These are phyloP conservation scores for Hyles euphorbiae DNA, from an alignment of 1,140 invertebrate species.

Conservation along the genomic window DNA sequence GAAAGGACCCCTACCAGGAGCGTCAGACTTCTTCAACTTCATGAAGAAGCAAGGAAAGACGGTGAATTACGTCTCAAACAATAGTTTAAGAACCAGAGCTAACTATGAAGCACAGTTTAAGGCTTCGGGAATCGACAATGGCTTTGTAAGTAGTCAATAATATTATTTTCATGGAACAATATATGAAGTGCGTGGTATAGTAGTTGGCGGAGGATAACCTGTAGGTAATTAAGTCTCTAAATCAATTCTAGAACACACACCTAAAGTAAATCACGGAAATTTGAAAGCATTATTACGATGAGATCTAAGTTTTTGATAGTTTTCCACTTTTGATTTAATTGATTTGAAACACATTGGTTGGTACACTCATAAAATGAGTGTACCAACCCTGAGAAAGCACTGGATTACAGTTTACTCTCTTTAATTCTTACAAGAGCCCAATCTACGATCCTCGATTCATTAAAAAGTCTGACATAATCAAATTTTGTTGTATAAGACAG, in stretches of 20 bases:
- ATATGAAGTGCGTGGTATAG: no score
- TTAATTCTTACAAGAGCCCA: not conserved
- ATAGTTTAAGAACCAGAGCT: conserved; percentile 68
- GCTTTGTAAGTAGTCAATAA: conserved; percentile 49
- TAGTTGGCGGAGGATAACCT: no score
- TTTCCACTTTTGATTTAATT: no score
- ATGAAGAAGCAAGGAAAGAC: conserved; percentile 80
- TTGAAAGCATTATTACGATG: no score
- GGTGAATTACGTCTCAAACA: conserved; percentile 85
- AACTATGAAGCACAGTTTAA: conserved; percentile 50
- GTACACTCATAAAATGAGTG: no score
- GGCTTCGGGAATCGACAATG: conserved; percentile 47
- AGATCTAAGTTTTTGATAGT: no score
- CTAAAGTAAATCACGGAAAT: no score
- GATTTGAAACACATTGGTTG: no score
- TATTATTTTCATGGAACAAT: not conserved
- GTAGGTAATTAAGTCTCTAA: no score
- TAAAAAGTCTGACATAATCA: not conserved
- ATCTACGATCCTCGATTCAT: not conserved
- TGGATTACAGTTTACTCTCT: no score
- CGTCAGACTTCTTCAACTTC: conserved; percentile 68
- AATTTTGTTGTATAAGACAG: not conserved
- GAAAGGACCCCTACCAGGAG: conserved; percentile 63
- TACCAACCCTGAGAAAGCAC: no score
- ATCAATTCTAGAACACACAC: no score